A percentile compares a stretch with the other conserved stretches of the same genome.
Conservation (phyloP, 2,797 vertebrate genomes). For the Muscicapa striata region DNA sequence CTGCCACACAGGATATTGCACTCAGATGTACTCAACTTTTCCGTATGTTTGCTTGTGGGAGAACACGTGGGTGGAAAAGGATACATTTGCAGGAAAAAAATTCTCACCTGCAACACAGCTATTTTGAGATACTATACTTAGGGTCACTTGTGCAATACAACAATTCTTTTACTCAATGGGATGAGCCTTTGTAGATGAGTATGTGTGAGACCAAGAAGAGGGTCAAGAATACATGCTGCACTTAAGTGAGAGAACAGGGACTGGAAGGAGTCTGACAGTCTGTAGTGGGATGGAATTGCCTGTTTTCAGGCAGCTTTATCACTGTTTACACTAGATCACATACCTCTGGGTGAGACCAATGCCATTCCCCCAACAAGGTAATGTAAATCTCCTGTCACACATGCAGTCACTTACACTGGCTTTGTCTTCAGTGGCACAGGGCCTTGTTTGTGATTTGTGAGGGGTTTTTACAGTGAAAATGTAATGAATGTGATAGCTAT, state of each 20-base stretch:
- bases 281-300: neutral
- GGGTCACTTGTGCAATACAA: neutral
- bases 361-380: neutral
- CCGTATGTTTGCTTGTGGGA: neutral
- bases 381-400: neutral
- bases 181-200: neutral
- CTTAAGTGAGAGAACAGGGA: neutral
- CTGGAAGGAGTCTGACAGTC: neutral
- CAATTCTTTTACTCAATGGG: neutral
- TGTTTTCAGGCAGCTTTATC: neutral
- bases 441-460: neutral
- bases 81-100: neutral
- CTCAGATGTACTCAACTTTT: neutral
- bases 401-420: neutral
- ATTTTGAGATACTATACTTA: neutral
- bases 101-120: neutral
- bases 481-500: neutral
- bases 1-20: fast-evolving
- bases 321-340: neutral
- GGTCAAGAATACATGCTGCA: neutral
- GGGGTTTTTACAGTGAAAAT: neutral
- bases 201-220: neutral
- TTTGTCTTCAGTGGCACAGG: neutral
- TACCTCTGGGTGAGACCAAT: neutral
- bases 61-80: neutral